A percentile compares a stretch with the other conserved stretches of the same genome.
phyloP scores from a whole-genome alignment of 1,140 invertebrate genomes.

The Pinna nobilis region DNA sequence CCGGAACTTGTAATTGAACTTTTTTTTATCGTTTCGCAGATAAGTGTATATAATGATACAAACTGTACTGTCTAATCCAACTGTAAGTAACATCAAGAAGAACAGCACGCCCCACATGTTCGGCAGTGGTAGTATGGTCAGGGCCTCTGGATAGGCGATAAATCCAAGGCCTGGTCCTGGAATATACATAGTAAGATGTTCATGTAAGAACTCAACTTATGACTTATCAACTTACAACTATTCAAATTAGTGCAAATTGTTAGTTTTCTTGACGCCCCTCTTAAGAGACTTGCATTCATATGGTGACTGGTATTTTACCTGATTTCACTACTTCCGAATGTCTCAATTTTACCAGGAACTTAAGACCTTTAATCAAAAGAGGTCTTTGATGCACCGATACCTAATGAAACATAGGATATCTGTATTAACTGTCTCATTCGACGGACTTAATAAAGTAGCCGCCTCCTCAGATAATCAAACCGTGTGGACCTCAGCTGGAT shows the following conservation, averaged over 20 bases:
- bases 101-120: conserved; percentile 89
- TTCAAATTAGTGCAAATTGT: neutral
- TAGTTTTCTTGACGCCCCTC: neutral
- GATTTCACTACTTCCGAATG: conserved; percentile 49
- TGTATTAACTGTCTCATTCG: no score
- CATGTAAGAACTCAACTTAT: neutral
- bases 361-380: no score
- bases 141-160: conserved; percentile 89
- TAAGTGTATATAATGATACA: no score
- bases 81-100: conserved; percentile 93
- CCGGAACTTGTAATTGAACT: no score
- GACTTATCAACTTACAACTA: neutral
- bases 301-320: no score
- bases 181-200: neutral
- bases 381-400: no score
- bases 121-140: conserved; percentile 84
- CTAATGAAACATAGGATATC: no score
- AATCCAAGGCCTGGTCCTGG: conserved; percentile 88
- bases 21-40: no score
- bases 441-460: no score
- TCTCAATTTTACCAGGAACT: no score
- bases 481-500: no score
- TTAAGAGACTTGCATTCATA: neutral
- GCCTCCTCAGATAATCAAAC: no score
- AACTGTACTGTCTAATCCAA: conserved; percentile 82